phyloP scores from a whole-genome alignment of 2,113 vertebrate species.

The Larimichthys crocea region DNA sequence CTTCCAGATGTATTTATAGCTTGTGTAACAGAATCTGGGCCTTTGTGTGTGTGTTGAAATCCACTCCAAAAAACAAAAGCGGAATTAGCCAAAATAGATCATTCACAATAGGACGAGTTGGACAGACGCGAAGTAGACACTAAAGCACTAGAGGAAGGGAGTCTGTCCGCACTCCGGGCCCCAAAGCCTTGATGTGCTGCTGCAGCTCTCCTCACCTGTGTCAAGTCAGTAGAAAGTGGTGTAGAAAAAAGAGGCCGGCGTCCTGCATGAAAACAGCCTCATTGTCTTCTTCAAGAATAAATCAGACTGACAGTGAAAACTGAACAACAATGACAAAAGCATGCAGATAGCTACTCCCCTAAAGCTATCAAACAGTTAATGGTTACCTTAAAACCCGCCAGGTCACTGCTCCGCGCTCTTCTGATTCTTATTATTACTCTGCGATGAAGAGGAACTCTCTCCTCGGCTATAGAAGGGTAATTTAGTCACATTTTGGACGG shows the following conservation, averaged over 20 bases:
- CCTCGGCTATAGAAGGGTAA: slow-evolving; percentile 33
- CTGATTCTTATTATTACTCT: slow-evolving; percentile 28
- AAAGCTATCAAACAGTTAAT: slow-evolving; percentile 43
- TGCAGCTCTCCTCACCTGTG: slow-evolving; percentile 27
- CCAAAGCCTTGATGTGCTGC: slow-evolving; percentile 14
- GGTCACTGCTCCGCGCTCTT: slow-evolving; percentile 42
- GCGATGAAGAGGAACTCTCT: slow-evolving; percentile 37
- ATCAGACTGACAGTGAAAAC: slow-evolving; percentile 35
- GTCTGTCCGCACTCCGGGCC: slow-evolving; percentile 35
- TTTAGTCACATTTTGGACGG: slow-evolving; percentile 46
- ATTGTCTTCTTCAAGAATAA: slow-evolving; percentile 41
- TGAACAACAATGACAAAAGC: slow-evolving; percentile 52
- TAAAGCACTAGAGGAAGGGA: slow-evolving; percentile 12
- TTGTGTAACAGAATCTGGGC: neutral
- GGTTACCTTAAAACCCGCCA: slow-evolving; percentile 49
- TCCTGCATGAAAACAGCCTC: slow-evolving; percentile 22
- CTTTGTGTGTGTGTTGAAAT: neutral
- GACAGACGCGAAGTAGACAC: slow-evolving; percentile 21
- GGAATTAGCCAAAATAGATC: neutral
- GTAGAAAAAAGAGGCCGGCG: slow-evolving; percentile 8
- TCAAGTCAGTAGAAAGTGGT: slow-evolving; percentile 10
- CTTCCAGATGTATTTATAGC: neutral
- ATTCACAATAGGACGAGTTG: neutral
- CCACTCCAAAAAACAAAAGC: neutral
- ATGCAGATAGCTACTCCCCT: slow-evolving; percentile 22